Conservation (phyloP, 2,797 vertebrate species). For the Pangasius larnaudii region DNA sequence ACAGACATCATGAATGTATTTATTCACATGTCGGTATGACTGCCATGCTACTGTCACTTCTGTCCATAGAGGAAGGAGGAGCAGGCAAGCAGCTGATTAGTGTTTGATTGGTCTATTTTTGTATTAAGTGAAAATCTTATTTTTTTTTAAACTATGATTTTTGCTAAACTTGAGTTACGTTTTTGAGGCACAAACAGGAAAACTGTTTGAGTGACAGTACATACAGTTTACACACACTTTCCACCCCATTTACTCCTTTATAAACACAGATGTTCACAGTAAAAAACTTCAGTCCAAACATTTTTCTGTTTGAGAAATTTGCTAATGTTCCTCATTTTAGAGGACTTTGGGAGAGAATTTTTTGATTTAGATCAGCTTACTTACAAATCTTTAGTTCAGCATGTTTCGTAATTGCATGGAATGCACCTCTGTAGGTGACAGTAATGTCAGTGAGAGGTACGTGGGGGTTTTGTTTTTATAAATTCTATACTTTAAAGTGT, state of each 20-base stretch:
- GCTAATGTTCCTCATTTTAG: no score
- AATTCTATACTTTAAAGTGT: neutral
- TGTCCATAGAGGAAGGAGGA: no score
- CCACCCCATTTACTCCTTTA: neutral
- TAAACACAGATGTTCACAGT: conserved; percentile 1
- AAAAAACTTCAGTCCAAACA: neutral
- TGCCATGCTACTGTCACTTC: neutral
- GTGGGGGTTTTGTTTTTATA: neutral
- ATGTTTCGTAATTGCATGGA: neutral
- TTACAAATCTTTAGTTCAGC: no score
- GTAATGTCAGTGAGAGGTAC: neutral
- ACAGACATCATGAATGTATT: neutral
- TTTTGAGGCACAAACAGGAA: neutral
- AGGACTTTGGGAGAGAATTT: no score
- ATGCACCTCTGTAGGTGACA: neutral
- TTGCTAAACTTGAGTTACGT: neutral
- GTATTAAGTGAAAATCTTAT: neutral
- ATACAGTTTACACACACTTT: neutral
- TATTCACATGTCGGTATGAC: neutral
- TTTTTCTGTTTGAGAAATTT: neutral
- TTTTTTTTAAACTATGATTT: neutral
- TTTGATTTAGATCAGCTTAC: no score
- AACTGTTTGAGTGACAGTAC: neutral
- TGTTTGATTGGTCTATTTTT: no score
- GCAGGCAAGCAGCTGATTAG: no score